These are phyloP conservation scores for fruit fly (Drosophila melanogaster) DNA, from an alignment of 1,140 invertebrate genomes.

Conservation along the genomic window DNA sequence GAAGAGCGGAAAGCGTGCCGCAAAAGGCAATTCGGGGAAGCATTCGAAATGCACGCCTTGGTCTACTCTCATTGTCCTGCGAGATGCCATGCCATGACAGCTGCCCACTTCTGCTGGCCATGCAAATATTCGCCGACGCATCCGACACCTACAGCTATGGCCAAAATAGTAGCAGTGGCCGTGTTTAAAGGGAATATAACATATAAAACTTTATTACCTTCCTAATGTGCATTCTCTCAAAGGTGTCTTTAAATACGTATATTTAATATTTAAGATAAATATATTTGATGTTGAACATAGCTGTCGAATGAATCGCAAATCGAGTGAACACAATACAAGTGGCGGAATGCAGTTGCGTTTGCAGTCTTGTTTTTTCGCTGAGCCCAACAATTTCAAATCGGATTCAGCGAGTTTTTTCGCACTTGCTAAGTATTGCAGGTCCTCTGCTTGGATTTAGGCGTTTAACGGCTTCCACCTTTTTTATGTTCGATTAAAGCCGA, in stretches of 20 bases:
- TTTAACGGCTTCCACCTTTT: too few species aligned
- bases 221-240: too few species aligned
- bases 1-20: constrained; percentile 23
- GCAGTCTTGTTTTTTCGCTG: constrained; percentile 42
- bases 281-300: too few species aligned
- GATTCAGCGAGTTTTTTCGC: constrained; percentile 49
- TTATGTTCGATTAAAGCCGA: too few species aligned
- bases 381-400: constrained; percentile 48
- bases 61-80: constrained; percentile 12
- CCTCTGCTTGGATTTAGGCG: constrained; percentile 2
- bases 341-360: constrained; percentile 24
- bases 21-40: constrained; percentile 39
- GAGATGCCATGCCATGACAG: constrained; percentile 37
- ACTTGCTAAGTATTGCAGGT: constrained; percentile 36
- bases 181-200: neutral
- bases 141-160: neutral
- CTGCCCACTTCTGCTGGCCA: constrained; percentile 42
- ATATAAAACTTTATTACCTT: too few species aligned
- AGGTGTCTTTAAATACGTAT: too few species aligned
- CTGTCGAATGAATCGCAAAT: constrained; percentile 19
- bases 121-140: constrained; percentile 48
- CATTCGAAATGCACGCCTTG: constrained; percentile 31
- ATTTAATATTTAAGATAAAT: too few species aligned
- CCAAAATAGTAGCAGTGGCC: neutral
- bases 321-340: constrained; percentile 38